Evolutionary conservation across 2,797 vertebrate species (phyloP).

Genomic region (Peromyscus eremicus): DNA sequence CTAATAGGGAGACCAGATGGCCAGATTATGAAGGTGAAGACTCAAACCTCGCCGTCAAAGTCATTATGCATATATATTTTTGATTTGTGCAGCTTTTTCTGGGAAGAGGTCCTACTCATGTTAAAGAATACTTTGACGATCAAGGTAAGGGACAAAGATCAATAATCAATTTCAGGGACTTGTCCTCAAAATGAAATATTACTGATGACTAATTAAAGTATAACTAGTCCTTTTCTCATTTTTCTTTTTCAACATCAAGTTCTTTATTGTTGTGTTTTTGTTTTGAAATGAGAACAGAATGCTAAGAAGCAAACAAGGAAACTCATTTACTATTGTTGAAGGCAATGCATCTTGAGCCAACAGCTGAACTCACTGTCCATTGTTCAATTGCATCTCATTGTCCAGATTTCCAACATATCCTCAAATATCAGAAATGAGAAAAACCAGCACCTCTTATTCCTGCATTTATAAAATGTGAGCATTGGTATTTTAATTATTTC

Average conservation of each 20-base stretch:
- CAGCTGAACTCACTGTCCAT: background rate
- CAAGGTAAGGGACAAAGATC: background rate
- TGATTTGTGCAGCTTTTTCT: background rate
- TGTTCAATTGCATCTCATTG: background rate
- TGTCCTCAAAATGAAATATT: background rate
- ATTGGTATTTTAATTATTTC: background rate
- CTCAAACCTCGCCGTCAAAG: background rate
- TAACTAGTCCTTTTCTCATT: background rate
- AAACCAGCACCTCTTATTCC: background rate
- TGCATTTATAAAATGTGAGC: background rate
- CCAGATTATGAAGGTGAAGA: background rate
- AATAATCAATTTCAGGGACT: background rate
- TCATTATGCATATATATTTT: no score
- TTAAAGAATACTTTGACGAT: background rate
- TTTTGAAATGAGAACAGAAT: slow-evolving; percentile 51
- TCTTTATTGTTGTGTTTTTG: background rate
- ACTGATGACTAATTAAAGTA: background rate
- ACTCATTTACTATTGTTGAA: background rate
- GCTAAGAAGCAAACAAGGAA: background rate
- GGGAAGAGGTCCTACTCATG: background rate
- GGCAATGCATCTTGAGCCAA: background rate
- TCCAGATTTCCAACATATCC: slow-evolving; percentile 26
- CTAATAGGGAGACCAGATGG: background rate
- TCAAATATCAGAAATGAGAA: background rate
- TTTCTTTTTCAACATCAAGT: background rate